These are phyloP conservation scores for Scytalopus superciliaris DNA, from an alignment of 2,113 vertebrate genomes.

Conservation along the genomic window DNA sequence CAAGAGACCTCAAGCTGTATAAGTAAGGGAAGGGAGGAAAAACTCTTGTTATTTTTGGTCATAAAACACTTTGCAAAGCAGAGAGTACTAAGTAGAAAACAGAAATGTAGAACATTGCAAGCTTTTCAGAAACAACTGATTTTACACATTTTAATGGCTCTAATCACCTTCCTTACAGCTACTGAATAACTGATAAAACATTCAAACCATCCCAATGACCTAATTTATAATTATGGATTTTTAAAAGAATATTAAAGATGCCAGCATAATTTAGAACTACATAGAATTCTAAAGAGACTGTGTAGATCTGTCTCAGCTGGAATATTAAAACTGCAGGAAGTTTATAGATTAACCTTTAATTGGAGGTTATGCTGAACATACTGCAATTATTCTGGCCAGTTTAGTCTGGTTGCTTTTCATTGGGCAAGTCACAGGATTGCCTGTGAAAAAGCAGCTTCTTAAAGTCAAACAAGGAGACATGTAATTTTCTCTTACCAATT, in stretches of 20 bases:
- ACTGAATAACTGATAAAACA: background rate
- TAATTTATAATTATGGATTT: background rate
- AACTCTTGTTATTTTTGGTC: accelerated
- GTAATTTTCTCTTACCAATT: constrained; percentile 80
- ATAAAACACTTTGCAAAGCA: background rate
- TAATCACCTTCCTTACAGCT: background rate
- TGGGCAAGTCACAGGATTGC: background rate
- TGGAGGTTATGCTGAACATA: background rate
- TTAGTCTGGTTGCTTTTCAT: background rate
- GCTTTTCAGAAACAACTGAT: background rate
- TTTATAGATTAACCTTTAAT: background rate
- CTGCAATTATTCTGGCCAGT: background rate
- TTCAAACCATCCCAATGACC: background rate
- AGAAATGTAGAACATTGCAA: background rate
- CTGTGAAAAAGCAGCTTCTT: background rate
- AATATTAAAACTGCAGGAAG: background rate
- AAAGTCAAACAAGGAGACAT: background rate
- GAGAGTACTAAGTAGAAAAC: background rate
- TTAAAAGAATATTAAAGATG: background rate
- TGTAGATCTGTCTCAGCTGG: background rate
- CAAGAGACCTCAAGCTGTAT: background rate
- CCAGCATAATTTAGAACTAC: background rate
- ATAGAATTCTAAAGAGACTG: background rate
- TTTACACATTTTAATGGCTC: background rate
- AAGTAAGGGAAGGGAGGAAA: background rate